Evolutionary conservation across 2,888 invertebrate species (phyloP).

Genomic region (Odontomyia ornata): DNA sequence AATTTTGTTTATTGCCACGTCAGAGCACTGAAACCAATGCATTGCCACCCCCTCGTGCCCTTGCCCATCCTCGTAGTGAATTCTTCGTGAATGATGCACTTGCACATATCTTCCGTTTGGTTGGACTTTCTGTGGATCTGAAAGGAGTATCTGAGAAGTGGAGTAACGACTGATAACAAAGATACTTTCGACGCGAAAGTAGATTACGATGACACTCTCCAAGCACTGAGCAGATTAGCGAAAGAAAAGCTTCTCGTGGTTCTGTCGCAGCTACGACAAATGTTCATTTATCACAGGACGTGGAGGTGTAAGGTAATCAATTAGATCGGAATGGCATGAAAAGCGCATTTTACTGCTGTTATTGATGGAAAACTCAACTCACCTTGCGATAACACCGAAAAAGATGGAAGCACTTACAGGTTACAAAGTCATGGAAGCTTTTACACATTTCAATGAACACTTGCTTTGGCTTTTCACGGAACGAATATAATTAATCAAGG

Average conservation of each 20-base stretch:
- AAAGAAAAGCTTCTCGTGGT: background rate
- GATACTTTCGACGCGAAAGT: background rate
- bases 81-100: background rate
- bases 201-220: background rate
- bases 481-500: no score
- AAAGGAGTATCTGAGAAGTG: background rate
- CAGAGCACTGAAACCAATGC: no score
- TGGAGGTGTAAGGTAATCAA: background rate
- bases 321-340: background rate
- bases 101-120: background rate
- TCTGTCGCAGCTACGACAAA: background rate
- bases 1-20: background rate
- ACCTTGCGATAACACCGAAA: no score
- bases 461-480: no score
- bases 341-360: background rate
- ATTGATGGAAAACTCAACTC: no score
- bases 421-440: no score
- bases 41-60: no score
- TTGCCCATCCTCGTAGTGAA: background rate
- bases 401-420: no score
- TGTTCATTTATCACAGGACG: slow-evolving; percentile 13
- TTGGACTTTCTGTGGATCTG: no score
- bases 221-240: background rate
- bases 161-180: slow-evolving; percentile 8
- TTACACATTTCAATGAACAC: no score